Evolutionary conservation across 1,140 invertebrate genomes (phyloP), one percentile per base, ranked within the genome.

Genomic region (Zaprionus kolodkinae): DNA sequence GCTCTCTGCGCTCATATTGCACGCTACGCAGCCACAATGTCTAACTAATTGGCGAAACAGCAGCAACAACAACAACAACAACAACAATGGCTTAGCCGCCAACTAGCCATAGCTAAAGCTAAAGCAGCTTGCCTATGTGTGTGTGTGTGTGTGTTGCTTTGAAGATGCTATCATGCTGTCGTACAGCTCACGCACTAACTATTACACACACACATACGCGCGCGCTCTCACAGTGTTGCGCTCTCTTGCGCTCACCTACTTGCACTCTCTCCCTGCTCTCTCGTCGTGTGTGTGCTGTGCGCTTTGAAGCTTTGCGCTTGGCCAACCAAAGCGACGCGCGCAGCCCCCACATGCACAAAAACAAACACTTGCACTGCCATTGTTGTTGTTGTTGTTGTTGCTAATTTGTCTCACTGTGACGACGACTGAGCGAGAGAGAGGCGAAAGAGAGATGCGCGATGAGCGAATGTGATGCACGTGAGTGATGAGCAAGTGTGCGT

Each of bases 1-100:
- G 17, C n/a, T 35, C 15, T 40, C 21, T 81, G 78, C 77, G 75
- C 71, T 21, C 21, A 89, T 87, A 89, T 90, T 90, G 84, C 64
- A 78, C 78, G 72, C 72, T 72, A 72, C 71, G 75, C 75, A 78
- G 75, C 45, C 64, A 63, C 40, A 57, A 50, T 56, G 61, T n/a
- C 75, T 77, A 74, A 77, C 75, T 77, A 78, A 78, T 78, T 78
- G 75, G 75, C 75, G 65, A 78, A 76, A 72, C 62, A 62, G 55
- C 68, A 62, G 38, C 66, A 75, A 6, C 72, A 69, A 1, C 61
- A 72, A 2, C 45, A 72, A 66, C 57, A 79, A 69, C 81, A 74
- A 76, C 72, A 48, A 71, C 57, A 80, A 80, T 65, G 71, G 50
- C n/a, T 68, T 21, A 73, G 65, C 50, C 70, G 69, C 48, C 74